Percentiles rank a stretch among this genome's conserved stretches.
phyloP scores from a whole-genome alignment of 92 coral and sea anemone genomes.

The Zoanthus solanderi region DNA sequence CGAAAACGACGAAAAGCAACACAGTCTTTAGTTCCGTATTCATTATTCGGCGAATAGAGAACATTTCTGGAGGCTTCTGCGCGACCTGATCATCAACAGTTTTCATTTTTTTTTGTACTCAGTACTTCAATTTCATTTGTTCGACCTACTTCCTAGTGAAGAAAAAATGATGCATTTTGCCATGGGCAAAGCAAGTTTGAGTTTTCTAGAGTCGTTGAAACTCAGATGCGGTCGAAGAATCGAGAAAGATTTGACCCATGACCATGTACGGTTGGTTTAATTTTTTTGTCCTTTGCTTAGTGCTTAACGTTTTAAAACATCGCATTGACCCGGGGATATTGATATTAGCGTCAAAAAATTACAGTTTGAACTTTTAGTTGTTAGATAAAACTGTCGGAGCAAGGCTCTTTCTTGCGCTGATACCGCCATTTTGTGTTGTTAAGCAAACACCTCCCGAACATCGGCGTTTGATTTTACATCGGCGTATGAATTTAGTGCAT shows the following conservation, averaged over 20 bases:
- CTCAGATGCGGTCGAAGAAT: not conserved
- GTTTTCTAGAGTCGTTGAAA: not conserved
- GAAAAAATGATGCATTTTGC: constrained; percentile 1
- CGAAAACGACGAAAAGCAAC: too few relatives aligned
- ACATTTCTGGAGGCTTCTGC: too few relatives aligned
- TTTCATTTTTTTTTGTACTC: too few relatives aligned
- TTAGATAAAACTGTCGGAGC: not conserved
- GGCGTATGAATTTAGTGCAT: too few relatives aligned
- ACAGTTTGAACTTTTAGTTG: not conserved
- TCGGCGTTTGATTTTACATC: too few relatives aligned
- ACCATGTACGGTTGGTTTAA: not conserved
- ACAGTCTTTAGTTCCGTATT: too few relatives aligned
- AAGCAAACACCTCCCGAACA: not conserved
- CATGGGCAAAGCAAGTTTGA: not conserved
- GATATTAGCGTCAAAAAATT: not conserved
- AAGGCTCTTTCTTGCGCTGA: not conserved
- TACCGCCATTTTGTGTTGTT: not conserved
- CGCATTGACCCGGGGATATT: not conserved
- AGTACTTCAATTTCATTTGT: not conserved
- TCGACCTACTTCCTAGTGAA: not conserved
- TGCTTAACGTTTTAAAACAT: not conserved
- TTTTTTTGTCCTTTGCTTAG: not conserved
- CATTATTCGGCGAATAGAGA: too few relatives aligned
- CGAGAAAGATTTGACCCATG: not conserved
- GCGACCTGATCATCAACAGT: too few relatives aligned